Conservation (phyloP, 2,888 invertebrate species). For the Amiota minor region DNA sequence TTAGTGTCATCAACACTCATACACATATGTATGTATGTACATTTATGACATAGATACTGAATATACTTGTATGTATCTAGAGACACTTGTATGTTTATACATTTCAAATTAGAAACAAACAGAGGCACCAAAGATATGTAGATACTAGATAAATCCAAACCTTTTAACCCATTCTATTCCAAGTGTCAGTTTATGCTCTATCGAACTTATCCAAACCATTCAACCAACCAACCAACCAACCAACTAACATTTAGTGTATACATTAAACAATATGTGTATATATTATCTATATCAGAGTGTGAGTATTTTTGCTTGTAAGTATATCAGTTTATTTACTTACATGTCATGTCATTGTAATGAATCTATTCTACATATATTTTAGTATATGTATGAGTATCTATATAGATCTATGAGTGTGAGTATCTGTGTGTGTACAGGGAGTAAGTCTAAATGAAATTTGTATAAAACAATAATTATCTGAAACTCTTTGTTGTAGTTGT, state of each 20-base stretch:
- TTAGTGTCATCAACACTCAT: constrained; percentile 7
- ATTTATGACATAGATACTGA: constrained; percentile 38
- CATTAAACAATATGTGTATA: too few relatives aligned
- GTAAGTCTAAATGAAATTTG: constrained; percentile 51
- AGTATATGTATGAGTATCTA: not conserved
- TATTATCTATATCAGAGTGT: too few relatives aligned
- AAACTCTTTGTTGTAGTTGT: constrained; percentile 25
- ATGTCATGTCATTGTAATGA: too few relatives aligned
- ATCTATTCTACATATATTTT: too few relatives aligned
- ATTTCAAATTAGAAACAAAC: constrained; percentile 56
- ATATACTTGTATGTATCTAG: too few relatives aligned
- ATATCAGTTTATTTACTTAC: too few relatives aligned
- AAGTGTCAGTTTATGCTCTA: too few relatives aligned
- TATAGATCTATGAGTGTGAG: not conserved
- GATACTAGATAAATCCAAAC: too few relatives aligned
- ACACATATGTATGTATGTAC: not conserved
- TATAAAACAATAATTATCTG: constrained; percentile 60
- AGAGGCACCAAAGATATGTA: not conserved
- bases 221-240: constrained; percentile 9
- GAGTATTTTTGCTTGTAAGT: too few relatives aligned
- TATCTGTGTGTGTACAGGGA: not conserved
- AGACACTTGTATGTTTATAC: constrained; percentile 47
- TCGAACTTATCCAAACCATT: too few relatives aligned
- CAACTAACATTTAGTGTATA: not conserved
- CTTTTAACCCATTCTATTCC: too few relatives aligned